Base-by-base conservation (phyloP, 2,113 vertebrate species). In the Argyrosomus japonicus region DNA sequence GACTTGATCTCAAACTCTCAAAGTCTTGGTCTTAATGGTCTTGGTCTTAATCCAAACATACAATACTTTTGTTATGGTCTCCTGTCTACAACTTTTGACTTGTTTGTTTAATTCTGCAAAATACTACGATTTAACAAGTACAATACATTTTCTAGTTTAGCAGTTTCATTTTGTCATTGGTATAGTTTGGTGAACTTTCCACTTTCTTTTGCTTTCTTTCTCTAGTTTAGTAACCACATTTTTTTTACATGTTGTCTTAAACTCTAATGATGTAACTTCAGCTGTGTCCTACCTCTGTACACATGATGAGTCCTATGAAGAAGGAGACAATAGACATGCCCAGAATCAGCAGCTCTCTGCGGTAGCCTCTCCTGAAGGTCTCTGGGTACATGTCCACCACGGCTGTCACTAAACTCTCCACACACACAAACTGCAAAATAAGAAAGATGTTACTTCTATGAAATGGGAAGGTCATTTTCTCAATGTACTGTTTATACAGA, bases 341-440 rank as follows among this genome's bases (percentile, higher is more conserved):
- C 0, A 99, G 93, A 86, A 99, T 99, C 83, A 99, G 94, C 80
- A 97, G 93, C 87, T 99, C 98, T 87, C 98, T 94, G 82, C 98
- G 93, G 87, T 98, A 98, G 74, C 98, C 98, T 91, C 96, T 96
- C 78, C 98, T 96, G 94, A 99, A 99, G 70, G 97, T 95, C 79
- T 98, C 96, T 72, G 98, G 98, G 88, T 99, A 99, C 98, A 99
- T 97, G 90, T 99, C 98, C 87, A 99, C 97, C 76, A 99, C 96
- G 0, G 98, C 98, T 0, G 98, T 99, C 92, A 99, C 98, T 0
- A 99, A 94, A 93, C 98, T 99, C 79, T 99, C 98, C 83, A 99
- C 97, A 40, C 98, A 99, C 85, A 99, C 98, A 45, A 99, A 99
- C 98, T 99, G 88, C 7, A 88, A 36, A 78, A 77, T 32, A 56